Evolutionary conservation across 2,888 invertebrate species (phyloP), one percentile per base, ranked within the genome.

Genomic region (Brenthis ino): DNA sequence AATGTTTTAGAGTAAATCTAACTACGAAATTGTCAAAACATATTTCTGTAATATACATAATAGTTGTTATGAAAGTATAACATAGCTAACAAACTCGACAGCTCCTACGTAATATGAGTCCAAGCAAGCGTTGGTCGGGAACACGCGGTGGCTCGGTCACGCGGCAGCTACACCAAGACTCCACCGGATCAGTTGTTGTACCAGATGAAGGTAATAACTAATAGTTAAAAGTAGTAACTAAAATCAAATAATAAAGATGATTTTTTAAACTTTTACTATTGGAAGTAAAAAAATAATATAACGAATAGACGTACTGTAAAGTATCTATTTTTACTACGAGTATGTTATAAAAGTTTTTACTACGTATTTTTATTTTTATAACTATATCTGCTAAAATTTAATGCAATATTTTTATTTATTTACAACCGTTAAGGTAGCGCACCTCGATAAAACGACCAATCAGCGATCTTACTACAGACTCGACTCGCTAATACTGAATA

Each of bases 21-120:
- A 8, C 8, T 43, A 43, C 11, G 8, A 43, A 43, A 43, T 43
- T 43, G 1, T 1, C 11, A 8, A 43, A 43, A 43, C 11, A 43
- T 43, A 6, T 60, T 16, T 4, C 24, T 28, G 28, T 12, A 60
- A 48, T 50, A n/a, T 6, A 58, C 5, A 28, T n/a, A 13, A 6
- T 24, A 24, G 48, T 11, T 28, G 28, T 12, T 60, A 48, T n/a
- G 12, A 1, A 12, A 48, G n/a, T 60, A n/a, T 67, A 64, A 72
- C 28, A 28, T 4, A 28, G 28, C 28, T 28, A 28, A 28, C 3
- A 28, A 28, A 28, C 72, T 75, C 69, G 80, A 51, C 80, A 96
- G 96, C 83, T 96, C 74, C 95, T 96, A 82, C 93, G 95, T 76
- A 94, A 93, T 71, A 89, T 87, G 66, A 94, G 93, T 76, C 90